Conservation (phyloP, 2,888 invertebrate genomes). For the Bembecia ichneumoniformis region DNA sequence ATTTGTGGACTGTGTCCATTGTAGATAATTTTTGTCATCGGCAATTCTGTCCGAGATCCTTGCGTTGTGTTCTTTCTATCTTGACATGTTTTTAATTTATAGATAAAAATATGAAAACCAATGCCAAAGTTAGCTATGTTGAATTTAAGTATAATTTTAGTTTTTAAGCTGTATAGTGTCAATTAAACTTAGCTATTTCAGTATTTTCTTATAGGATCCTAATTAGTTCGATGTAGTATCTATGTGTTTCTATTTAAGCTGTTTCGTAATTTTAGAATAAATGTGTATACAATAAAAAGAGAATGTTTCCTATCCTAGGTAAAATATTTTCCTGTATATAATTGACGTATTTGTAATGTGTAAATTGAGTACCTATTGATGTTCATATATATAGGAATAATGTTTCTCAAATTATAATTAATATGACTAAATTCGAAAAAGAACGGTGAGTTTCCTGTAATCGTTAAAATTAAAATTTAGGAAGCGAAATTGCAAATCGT, state of each 20-base stretch:
- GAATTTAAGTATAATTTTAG: constrained; percentile 60
- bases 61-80: constrained; percentile 53
- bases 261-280: constrained; percentile 60
- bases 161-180: constrained; percentile 70
- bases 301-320: constrained; percentile 67
- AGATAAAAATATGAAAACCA: constrained; percentile 63
- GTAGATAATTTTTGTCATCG: constrained; percentile 4
- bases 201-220: constrained; percentile 62
- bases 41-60: constrained; percentile 22
- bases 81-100: constrained; percentile 62
- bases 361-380: constrained; percentile 67
- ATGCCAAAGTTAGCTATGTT: constrained; percentile 73
- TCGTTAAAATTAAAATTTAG: constrained; percentile 57
- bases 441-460: constrained; percentile 71
- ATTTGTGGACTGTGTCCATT: constrained; percentile 37
- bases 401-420: constrained; percentile 29
- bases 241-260: constrained; percentile 51
- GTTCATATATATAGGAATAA: constrained; percentile 59
- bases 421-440: constrained; percentile 28
- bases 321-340: constrained; percentile 55
- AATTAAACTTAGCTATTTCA: constrained; percentile 63
- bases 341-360: constrained; percentile 48
- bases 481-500: constrained; percentile 60
- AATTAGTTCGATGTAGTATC: constrained; percentile 52
- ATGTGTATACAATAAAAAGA: constrained; percentile 57